Evolutionary conservation across 2,113 vertebrate species (phyloP), one percentile per base, ranked within the genome.

Genomic region (Dasyprocta punctata): DNA sequence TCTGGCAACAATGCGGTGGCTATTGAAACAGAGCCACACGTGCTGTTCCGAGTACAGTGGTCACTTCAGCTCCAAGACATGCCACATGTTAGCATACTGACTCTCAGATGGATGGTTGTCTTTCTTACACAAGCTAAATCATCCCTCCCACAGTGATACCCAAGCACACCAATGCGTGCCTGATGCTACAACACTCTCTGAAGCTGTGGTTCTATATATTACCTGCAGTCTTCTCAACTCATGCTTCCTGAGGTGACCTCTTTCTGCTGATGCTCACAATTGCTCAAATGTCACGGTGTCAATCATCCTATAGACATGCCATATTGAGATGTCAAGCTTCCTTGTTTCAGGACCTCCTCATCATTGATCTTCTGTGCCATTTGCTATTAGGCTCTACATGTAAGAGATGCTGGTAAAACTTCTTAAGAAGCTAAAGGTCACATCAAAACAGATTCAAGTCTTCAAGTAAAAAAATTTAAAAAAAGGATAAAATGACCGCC

Each of bases 381-480:
- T 38, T 30, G 49, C 54, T 71, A 3, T 38, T 20, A 61, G 75
- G n/a, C 12, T 28, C 47, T 28, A 13, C 2, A 17, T 28, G 2
- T 36, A 56, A 71, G 82, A 38, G 77, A 61, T 44, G 41, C 80
- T 75, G 36, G 41, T 36, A 71, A 82, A 86, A 77, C 22, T 54
- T 78, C 36, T 38, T n/a, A 83, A 33, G 78, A 86, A 69, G 26
- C 38, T 63, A 65, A 96, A 58, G 67, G 82, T 67, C 77, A 47
- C 10, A 58, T 44, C 36, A 56, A 80, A 30, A 96, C 5, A 71
- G 3, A 93, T 33, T 47, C 58, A 36, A 81, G 14, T 80, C 75
- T 63, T 86, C 24, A 84, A 56, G 44, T 73, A 6, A 85, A 83
- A 92, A 87, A n/a, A n/a, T n/a, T n/a, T n/a, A n/a, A n/a, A n/a